Conservation (phyloP, 2,797 vertebrate species). For the Siniperca obscura region DNA sequence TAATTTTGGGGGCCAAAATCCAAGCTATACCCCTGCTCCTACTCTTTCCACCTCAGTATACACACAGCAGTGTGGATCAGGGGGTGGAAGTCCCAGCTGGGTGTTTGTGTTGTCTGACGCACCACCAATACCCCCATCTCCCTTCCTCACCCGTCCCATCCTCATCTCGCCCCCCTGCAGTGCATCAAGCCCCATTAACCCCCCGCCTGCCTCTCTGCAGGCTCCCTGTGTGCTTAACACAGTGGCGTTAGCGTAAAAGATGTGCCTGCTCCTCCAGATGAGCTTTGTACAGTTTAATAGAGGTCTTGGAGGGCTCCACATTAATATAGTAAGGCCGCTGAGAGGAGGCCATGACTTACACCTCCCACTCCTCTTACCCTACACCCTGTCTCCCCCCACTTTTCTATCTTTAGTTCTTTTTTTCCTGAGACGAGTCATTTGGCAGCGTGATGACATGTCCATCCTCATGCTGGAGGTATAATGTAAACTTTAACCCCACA, state of each 20-base stretch:
- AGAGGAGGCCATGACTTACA: slow-evolving; percentile 57
- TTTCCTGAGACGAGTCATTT: slow-evolving; percentile 66
- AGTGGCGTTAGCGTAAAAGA: slow-evolving; percentile 80
- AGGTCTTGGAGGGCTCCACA: slow-evolving; percentile 82
- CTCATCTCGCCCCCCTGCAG: slow-evolving; percentile 55
- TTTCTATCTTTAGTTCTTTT: slow-evolving; percentile 31
- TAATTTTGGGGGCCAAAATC: background rate
- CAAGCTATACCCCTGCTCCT: background rate
- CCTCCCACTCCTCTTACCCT: slow-evolving; percentile 31
- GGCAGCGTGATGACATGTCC: slow-evolving; percentile 62
- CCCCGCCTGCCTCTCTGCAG: slow-evolving; percentile 76
- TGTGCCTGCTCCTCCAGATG: slow-evolving; percentile 81
- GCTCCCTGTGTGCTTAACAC: slow-evolving; percentile 84
- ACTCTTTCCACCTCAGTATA: background rate
- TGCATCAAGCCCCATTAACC: slow-evolving; percentile 85
- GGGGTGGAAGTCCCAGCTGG: slow-evolving; percentile 53
- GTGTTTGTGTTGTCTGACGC: slow-evolving; percentile 56
- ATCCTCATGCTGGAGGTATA: slow-evolving; percentile 44
- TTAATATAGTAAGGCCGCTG: slow-evolving; percentile 82
- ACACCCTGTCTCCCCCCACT: slow-evolving; percentile 26
- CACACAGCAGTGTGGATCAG: slow-evolving; percentile 13
- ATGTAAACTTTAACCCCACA: slow-evolving; percentile 62
- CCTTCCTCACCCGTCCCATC: slow-evolving; percentile 53
- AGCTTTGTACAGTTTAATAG: slow-evolving; percentile 88
- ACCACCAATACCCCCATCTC: slow-evolving; percentile 51